Conservation (phyloP, 1,140 invertebrate genomes). For the Tetranychus urticae region DNA sequence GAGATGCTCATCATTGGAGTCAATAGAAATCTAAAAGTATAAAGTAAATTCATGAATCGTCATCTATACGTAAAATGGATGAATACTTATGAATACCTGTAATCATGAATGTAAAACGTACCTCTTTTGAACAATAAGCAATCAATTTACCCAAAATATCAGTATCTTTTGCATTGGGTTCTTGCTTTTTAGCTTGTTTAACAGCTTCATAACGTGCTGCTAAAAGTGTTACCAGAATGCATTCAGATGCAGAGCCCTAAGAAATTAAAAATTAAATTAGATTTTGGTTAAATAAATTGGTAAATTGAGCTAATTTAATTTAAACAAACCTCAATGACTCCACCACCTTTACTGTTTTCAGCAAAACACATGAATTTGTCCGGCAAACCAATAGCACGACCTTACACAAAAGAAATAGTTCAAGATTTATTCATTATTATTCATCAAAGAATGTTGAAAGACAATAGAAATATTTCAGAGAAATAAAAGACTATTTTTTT, state of each 20-base stretch:
- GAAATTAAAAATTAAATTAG: neutral
- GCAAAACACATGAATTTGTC: slow-evolving; percentile 28
- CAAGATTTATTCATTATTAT: too few relatives aligned
- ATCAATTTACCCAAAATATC: slow-evolving; percentile 81
- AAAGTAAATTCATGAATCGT: too few relatives aligned
- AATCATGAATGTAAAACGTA: too few relatives aligned
- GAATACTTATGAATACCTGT: too few relatives aligned
- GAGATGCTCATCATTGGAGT: too few relatives aligned
- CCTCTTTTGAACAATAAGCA: slow-evolving; percentile 43
- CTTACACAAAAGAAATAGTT: too few relatives aligned
- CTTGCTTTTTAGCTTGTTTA: slow-evolving; percentile 56
- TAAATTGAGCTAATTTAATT: too few relatives aligned
- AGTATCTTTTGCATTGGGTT: slow-evolving; percentile 73
- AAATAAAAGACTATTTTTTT: too few relatives aligned
- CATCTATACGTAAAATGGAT: too few relatives aligned
- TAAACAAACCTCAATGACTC: slow-evolving; percentile 28
- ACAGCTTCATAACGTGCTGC: slow-evolving; percentile 82
- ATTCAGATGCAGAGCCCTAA: slow-evolving; percentile 90
- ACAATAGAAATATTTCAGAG: too few relatives aligned
- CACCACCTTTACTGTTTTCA: slow-evolving; percentile 23
- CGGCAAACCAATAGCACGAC: slow-evolving; percentile 27
- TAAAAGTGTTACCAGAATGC: slow-evolving; percentile 77
- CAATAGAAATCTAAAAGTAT: too few relatives aligned
- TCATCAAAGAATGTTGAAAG: too few relatives aligned
- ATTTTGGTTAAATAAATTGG: neutral